Evolutionary conservation across 2,888 invertebrate species (phyloP), one percentile per base, ranked within the genome.

Genomic region (Micropterix aruncella): DNA sequence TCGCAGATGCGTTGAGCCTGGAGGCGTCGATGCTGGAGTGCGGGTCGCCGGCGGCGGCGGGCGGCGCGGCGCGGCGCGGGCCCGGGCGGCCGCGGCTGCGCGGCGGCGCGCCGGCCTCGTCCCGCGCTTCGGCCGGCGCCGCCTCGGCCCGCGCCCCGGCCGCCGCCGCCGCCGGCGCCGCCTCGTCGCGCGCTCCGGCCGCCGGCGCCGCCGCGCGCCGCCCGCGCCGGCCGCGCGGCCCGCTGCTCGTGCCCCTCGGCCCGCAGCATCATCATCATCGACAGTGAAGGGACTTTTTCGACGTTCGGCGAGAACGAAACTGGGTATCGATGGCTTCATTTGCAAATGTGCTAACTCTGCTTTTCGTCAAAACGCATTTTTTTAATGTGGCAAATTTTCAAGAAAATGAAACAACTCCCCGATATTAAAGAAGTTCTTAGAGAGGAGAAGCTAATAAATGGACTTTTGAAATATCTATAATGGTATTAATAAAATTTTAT

Each of bases 211-310:
- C 17, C 15, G 17, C 44, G 27, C 17, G 37, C 18, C 45, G 16
- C 40, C 17, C 43, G 37, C 45, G 37, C n/a, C 53, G 63, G 2
- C 59, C 65, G 2, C 56, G 65, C 18, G 67, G 67, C 51, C 67
- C 69, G 2, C 56, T 69, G 46, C 60, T 72, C 16, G 74, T 73
- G 56, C 74, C 73, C 52, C 63, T 73, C 37, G 73, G 70, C 56
- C 74, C 73, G 60, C 61, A 61, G 60, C 61, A 62, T 58, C 59
- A 59, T 60, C 60, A 57, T 60, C 46, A 49, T 44, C 38, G 27
- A 43, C 44, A 42, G 50, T 50, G 12, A 12, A n/a, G n/a, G n/a
- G n/a, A n/a, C n/a, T n/a, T n/a, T n/a, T n/a, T n/a, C n/a, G n/a
- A n/a, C n/a, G n/a, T n/a, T n/a, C n/a, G n/a, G n/a, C n/a, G n/a